Percentiles rank a stretch among this genome's conserved stretches.
These are phyloP conservation scores for Apodemia mormo DNA, from an alignment of 2,888 invertebrate genomes.

Conservation along the genomic window DNA sequence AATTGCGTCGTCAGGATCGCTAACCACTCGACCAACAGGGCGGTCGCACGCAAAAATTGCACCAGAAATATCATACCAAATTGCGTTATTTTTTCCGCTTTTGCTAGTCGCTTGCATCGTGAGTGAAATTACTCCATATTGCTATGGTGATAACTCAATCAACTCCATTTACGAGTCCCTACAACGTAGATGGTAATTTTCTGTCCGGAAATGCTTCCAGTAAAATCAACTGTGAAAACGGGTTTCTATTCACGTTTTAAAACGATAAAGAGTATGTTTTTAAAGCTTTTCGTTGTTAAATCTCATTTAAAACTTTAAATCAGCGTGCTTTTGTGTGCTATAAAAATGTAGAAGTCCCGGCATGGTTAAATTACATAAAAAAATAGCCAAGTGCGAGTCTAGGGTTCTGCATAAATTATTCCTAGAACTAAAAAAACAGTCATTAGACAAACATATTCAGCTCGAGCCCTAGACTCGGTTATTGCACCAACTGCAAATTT, in stretches of 20 bases:
- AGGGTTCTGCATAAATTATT: no score
- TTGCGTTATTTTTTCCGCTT: neutral
- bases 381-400: no score
- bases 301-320: neutral
- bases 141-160: conserved; percentile 37
- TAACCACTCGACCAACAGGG: no score
- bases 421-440: no score
- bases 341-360: neutral
- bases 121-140: conserved; percentile 32
- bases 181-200: conserved; percentile 36
- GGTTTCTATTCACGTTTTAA: conserved; percentile 13
- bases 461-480: no score
- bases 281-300: neutral
- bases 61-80: no score
- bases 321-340: neutral
- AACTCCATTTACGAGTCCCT: conserved; percentile 37
- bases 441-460: no score
- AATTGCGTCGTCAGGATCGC: no score
- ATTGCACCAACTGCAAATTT: no score
- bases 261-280: conserved; percentile 1
- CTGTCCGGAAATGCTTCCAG: conserved; percentile 21
- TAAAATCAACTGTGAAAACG: conserved; percentile 23
- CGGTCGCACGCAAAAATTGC: no score
- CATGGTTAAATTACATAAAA: neutral
- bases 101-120: neutral